Evolutionary conservation across 2,797 vertebrate species (phyloP), one percentile per base, ranked within the genome.

Genomic region (Anguilla obscura): DNA sequence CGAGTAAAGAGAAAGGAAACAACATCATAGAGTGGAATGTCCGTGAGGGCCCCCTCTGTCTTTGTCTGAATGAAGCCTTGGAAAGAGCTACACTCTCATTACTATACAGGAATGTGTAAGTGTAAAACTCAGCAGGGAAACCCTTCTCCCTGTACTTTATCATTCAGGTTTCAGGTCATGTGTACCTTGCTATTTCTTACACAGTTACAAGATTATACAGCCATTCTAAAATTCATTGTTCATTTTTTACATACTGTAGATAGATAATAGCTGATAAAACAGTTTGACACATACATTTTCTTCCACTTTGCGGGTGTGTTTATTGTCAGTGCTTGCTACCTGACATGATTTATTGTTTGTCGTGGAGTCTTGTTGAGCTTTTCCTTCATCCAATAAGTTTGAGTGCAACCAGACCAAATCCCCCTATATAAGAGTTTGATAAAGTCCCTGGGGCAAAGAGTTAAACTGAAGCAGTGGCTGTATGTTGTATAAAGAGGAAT

Each of bases 21-120:
- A 21, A 45, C 74, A 40, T 40, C 45, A 40, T 40, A 40, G 14
- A 79, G 74, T 79, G 74, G 74, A 79, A 79, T 79, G 74, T 79
- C 33, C 45, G 14, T 79, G 16, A 79, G 74, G 74, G 74, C 74
- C 74, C 74, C 74, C 18, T 21, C 33, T 18, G 74, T 36, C 36
- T 79, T 79, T 79, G 74, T 45, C 33, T 79, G 74, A 79, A 79
- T 79, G 74, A 36, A 79, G 30, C 6, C 33, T 76, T 33, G 71
- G 71, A 36, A 33, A 79, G 33, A 36, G 74, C 36, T 40, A 79
- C 16, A 45, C 74, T 40, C 74, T 79, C 74, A 79, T 79, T 79
- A 36, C 74, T 40, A 79, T 79, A 79, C 74, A 79, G 74, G 74
- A 82, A 82, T 82, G 40, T 82, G 40, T 82, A 10, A 50, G 45